Conservation (phyloP, 2,797 vertebrate genomes). For the Hyperoplus immaculatus region DNA sequence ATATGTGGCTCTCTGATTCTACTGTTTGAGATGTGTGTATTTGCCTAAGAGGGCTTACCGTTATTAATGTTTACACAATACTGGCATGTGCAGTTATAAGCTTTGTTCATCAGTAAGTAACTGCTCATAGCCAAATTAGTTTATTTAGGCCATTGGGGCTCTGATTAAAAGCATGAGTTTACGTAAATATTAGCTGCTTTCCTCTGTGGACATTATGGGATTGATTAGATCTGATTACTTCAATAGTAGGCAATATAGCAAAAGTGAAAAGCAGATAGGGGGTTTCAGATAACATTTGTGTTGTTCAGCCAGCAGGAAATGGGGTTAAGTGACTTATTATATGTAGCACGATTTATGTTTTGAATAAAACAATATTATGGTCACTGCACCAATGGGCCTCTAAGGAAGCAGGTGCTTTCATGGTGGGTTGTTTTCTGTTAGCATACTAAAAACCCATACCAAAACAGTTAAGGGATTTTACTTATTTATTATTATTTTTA, state of each 20-base stretch:
- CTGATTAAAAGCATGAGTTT: too few relatives aligned
- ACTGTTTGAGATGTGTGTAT: conserved; percentile 20
- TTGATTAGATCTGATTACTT: conserved; percentile 20
- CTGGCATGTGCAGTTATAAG: conserved; percentile 20
- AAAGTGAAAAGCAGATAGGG: neutral
- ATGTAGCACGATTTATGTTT: neutral
- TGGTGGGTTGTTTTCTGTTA: neutral
- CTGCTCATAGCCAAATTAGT: neutral
- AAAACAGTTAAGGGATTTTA: too few relatives aligned
- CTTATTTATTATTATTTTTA: too few relatives aligned
- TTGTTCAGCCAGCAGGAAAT: neutral
- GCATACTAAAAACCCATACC: neutral
- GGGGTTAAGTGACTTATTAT: neutral
- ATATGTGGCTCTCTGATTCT: conserved; percentile 34
- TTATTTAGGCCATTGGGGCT: neutral
- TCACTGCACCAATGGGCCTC: neutral
- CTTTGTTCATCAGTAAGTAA: neutral
- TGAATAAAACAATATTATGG: neutral
- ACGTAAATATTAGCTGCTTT: too few relatives aligned
- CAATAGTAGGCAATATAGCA: conserved; percentile 44
- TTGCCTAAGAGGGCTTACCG: conserved; percentile 35
- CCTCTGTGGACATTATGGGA: neutral
- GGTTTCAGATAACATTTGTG: conserved; percentile 4
- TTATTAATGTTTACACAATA: conserved; percentile 44
- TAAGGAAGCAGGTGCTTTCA: neutral